Evolutionary conservation across 2,113 vertebrate genomes (phyloP).

Genomic region (Anolis sagrei): DNA sequence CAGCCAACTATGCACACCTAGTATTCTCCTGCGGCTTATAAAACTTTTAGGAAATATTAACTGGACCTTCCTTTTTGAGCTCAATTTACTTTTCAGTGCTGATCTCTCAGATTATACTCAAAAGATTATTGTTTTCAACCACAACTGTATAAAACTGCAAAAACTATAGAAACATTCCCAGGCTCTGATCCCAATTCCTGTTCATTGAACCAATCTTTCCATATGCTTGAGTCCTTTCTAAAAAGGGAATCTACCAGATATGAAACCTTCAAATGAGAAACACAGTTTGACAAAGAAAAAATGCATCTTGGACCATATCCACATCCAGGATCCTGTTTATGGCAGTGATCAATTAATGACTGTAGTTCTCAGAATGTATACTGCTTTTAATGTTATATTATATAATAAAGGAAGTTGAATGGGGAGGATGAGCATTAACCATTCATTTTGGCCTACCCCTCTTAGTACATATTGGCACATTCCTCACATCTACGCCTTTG

Average conservation of each 20-base stretch:
- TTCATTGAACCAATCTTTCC: not conserved
- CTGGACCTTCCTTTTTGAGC: not conserved
- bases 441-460: not conserved
- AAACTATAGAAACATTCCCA: no score
- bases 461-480: not conserved
- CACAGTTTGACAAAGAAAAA: not conserved
- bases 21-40: slow-evolving; percentile 1
- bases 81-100: rapidly evolving
- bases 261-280: not conserved
- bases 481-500: not conserved
- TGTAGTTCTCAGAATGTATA: not conserved
- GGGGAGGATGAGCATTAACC: not conserved
- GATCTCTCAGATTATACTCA: not conserved
- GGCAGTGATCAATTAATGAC: not conserved
- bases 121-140: no score
- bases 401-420: not conserved
- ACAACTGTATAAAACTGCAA: no score
- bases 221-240: not conserved
- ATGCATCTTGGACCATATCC: not conserved
- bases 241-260: not conserved
- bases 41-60: not conserved
- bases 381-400: not conserved
- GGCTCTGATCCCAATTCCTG: not conserved
- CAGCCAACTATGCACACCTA: not conserved
- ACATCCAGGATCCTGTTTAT: not conserved